Conservation (phyloP, 2,888 invertebrate genomes). For the Polyploca ridens region DNA sequence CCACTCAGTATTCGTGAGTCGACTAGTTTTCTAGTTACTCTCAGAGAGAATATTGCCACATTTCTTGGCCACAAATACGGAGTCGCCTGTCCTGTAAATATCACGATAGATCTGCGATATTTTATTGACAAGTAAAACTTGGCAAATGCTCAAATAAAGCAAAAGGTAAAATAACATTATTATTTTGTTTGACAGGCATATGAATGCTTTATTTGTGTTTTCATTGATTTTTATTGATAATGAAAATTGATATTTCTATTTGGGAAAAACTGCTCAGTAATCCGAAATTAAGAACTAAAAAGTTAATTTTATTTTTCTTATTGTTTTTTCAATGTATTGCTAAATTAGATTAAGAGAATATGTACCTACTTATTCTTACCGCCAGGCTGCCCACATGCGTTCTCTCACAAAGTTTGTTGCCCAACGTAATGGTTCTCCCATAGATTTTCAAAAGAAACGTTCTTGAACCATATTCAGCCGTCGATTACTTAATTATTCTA, state of each 20-base stretch:
- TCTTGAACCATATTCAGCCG: too few species aligned
- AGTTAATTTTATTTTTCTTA: too few species aligned
- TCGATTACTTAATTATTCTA: too few species aligned
- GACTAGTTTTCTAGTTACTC: slow-evolving; percentile 68
- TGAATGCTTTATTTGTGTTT: neutral
- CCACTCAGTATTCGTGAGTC: slow-evolving; percentile 69
- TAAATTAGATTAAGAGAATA: too few species aligned
- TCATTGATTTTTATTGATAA: neutral
- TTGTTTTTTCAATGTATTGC: too few species aligned
- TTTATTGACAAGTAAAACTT: slow-evolving; percentile 37
- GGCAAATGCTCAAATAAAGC: slow-evolving; percentile 24
- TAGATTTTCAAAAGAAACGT: too few species aligned
- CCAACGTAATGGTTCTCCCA: too few species aligned
- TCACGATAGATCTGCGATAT: slow-evolving; percentile 37
- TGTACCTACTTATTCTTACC: too few species aligned
- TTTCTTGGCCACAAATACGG: slow-evolving; percentile 61
- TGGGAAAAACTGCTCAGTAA: neutral
- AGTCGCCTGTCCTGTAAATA: slow-evolving; percentile 44
- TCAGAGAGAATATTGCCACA: slow-evolving; percentile 62
- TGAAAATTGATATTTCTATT: neutral
- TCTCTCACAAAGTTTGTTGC: too few species aligned
- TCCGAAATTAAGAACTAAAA: too few species aligned
- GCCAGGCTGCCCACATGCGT: too few species aligned
- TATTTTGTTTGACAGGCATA: neutral
- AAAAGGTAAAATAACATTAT: neutral